Conservation (phyloP, 2,797 vertebrate genomes). For the Linurgus olivaceus region DNA sequence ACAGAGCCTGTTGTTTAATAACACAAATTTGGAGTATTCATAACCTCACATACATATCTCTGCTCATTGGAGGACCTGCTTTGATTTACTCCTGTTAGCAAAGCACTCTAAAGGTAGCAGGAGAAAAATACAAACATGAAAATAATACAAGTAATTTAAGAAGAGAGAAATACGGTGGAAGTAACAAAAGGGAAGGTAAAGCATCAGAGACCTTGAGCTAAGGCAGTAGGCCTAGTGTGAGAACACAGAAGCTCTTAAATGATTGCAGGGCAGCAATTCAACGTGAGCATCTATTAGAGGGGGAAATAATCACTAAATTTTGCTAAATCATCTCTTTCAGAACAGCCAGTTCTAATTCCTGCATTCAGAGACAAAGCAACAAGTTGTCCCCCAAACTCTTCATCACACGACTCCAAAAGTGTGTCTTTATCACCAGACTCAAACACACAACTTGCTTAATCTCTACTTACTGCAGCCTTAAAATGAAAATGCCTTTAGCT, state of each 20-base stretch:
- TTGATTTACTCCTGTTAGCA: neutral
- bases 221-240: neutral
- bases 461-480: neutral
- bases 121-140: neutral
- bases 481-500: neutral
- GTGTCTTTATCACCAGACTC: neutral
- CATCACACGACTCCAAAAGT: neutral
- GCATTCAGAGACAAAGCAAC: neutral
- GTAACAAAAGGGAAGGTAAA: neutral
- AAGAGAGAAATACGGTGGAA: neutral
- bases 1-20: neutral
- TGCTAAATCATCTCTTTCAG: neutral
- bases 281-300: fast-evolving
- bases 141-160: neutral
- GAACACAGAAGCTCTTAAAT: neutral
- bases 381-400: neutral
- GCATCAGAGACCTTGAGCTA: neutral
- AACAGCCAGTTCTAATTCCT: neutral
- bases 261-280: neutral
- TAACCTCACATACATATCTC: neutral
- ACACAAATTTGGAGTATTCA: neutral
- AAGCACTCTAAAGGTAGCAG: neutral
- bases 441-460: neutral
- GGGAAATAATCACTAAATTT: neutral
- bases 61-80: neutral